Conservation (phyloP, 2,113 vertebrate genomes). For the Cryptotis parvus region DNA sequence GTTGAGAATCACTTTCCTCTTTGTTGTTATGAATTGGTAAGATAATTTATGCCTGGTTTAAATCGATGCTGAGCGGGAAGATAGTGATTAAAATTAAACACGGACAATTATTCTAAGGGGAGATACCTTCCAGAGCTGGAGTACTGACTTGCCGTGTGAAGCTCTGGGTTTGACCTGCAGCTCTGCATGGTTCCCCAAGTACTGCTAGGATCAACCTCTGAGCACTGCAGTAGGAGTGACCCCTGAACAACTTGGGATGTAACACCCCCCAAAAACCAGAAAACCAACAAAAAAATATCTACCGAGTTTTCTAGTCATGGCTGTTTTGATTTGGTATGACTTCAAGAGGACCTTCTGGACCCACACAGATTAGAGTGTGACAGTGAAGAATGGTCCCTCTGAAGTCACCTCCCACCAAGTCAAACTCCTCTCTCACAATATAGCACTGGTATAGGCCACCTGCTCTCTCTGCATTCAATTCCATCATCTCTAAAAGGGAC, state of each 20-base stretch:
- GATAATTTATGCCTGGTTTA: neutral
- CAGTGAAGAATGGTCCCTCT: neutral
- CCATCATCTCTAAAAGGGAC: slow-evolving; percentile 29
- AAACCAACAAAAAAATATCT: neutral
- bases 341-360: neutral
- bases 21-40: neutral
- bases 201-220: too few species aligned
- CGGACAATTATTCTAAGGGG: neutral
- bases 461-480: neutral
- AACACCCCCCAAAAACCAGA: neutral
- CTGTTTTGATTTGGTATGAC: neutral
- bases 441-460: neutral
- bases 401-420: neutral
- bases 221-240: too few species aligned
- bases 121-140: too few species aligned
- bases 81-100: slow-evolving; percentile 7
- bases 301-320: neutral
- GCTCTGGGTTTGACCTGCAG: too few species aligned
- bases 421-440: neutral
- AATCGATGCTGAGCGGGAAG: too few species aligned
- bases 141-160: too few species aligned
- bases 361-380: neutral
- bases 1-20: slow-evolving; percentile 38
- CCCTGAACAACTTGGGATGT: too few species aligned
- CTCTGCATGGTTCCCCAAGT: too few species aligned